Evolutionary conservation across 2,888 invertebrate species (phyloP).

Genomic region (Loripinus fragilis): DNA sequence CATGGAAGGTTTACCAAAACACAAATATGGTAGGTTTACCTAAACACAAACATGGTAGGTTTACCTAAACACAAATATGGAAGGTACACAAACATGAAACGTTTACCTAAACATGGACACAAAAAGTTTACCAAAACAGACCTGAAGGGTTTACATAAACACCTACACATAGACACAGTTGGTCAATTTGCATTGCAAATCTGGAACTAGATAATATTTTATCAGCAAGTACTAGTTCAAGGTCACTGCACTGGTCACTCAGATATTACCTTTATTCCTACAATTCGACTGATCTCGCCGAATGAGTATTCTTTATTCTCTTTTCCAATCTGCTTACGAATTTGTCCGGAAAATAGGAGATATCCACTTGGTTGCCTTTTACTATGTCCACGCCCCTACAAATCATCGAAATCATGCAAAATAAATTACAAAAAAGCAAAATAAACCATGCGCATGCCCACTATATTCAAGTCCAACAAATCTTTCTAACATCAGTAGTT

Average conservation of each 20-base stretch:
- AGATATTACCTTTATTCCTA: conserved; percentile 87
- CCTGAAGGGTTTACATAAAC: too few species aligned
- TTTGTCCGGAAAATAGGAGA: conserved; percentile 98
- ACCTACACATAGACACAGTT: too few species aligned
- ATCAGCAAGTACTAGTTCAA: not conserved
- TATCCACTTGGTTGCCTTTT: conserved; percentile 90
- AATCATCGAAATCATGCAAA: conserved; percentile 58
- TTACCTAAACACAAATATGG: too few species aligned
- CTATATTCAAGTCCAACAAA: conserved; percentile 13
- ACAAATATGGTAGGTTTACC: too few species aligned
- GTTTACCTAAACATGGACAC: too few species aligned
- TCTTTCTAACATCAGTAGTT: too few species aligned
- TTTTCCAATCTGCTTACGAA: conserved; percentile 93
- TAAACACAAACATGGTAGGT: too few species aligned
- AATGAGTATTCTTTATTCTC: conserved; percentile 97
- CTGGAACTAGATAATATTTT: too few species aligned
- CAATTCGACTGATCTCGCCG: conserved; percentile 91
- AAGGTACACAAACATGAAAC: too few species aligned
- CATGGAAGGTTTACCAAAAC: too few species aligned
- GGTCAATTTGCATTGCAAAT: too few species aligned
- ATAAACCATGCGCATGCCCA: conserved; percentile 29
- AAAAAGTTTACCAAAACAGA: too few species aligned
- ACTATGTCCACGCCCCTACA: conserved; percentile 57
- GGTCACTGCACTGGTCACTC: not conserved
- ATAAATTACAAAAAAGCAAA: conserved; percentile 36